These are phyloP conservation scores for Crotalus horridus DNA, from an alignment of 2,113 vertebrate genomes.

Conservation along the genomic window DNA sequence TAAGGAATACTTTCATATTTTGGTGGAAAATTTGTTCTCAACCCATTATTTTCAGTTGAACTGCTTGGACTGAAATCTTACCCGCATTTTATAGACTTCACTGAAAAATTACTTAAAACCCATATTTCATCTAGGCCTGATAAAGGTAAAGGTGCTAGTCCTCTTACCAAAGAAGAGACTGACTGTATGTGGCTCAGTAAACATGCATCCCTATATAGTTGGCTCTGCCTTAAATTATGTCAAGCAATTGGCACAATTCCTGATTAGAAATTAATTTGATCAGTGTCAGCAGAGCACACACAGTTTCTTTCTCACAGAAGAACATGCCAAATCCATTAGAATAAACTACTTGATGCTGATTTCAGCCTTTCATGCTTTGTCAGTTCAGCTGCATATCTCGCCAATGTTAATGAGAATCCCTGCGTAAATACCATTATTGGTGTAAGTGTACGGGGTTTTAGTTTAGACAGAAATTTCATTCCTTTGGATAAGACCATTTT, in stretches of 20 bases:
- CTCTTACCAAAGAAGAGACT: conserved; percentile 25
- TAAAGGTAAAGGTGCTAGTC: neutral
- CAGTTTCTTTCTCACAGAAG: conserved; percentile 36
- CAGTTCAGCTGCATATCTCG: conserved; percentile 23
- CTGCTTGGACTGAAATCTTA: neutral
- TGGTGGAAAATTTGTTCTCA: neutral
- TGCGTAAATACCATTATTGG: conserved; percentile 3
- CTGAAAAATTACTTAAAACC: neutral
- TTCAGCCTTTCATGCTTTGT: conserved; percentile 34
- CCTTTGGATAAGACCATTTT: neutral
- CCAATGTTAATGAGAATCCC: conserved; percentile 6
- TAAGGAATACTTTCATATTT: neutral
- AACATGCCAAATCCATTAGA: conserved; percentile 39
- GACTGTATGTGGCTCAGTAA: conserved; percentile 26
- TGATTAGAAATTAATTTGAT: conserved; percentile 57
- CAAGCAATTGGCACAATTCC: conserved; percentile 37
- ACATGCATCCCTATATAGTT: conserved; percentile 30
- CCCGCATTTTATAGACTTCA: neutral
- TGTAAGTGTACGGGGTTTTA: conserved; percentile 10
- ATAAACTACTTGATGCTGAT: conserved; percentile 33
- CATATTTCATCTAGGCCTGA: neutral
- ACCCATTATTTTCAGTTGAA: neutral
- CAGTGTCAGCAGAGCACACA: conserved; percentile 29
- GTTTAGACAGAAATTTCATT: neutral
- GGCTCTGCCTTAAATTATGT: conserved; percentile 37